Percentiles rank a stretch among this genome's conserved stretches.
phyloP scores from a whole-genome alignment of 2,113 vertebrate genomes.

The Prolemur simus region DNA sequence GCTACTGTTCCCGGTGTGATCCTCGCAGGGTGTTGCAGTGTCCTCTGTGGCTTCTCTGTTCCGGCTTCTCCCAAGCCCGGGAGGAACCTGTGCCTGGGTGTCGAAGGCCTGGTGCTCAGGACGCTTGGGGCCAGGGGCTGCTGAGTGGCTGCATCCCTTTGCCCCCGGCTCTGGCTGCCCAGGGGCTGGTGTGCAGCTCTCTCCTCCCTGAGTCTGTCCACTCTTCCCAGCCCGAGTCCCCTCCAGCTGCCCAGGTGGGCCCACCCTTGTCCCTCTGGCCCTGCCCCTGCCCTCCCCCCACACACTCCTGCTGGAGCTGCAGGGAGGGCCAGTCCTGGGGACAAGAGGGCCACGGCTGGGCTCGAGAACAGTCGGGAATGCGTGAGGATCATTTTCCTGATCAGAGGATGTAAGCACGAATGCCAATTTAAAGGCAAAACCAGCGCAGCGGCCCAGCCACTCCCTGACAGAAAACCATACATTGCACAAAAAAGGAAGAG shows the following conservation, averaged over 20 bases:
- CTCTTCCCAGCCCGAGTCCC: rapidly evolving
- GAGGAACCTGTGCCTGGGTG: no score
- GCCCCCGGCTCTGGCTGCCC: no score
- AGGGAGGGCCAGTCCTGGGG: background rate
- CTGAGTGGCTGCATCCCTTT: background rate
- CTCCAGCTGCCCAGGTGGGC: background rate
- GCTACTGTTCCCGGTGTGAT: rapidly evolving
- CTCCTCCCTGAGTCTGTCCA: background rate
- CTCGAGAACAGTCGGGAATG: background rate
- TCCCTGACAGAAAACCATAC: no score
- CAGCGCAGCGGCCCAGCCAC: background rate
- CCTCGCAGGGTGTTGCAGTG: no score
- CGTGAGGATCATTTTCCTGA: background rate
- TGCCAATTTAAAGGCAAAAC: rapidly evolving
- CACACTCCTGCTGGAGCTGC: background rate
- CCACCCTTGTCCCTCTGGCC: rapidly evolving
- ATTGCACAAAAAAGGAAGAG: background rate
- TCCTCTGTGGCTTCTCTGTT: rapidly evolving
- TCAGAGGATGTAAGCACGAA: background rate
- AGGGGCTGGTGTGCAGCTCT: background rate
- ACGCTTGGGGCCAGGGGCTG: no score
- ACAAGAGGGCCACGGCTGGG: background rate
- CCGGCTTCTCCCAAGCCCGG: background rate
- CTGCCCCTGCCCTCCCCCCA: rapidly evolving
- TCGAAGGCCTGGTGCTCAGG: background rate